Evolutionary conservation across 1,140 invertebrate species (phyloP), one percentile per base, ranked within the genome.

Genomic region (Argopecten irradians): DNA sequence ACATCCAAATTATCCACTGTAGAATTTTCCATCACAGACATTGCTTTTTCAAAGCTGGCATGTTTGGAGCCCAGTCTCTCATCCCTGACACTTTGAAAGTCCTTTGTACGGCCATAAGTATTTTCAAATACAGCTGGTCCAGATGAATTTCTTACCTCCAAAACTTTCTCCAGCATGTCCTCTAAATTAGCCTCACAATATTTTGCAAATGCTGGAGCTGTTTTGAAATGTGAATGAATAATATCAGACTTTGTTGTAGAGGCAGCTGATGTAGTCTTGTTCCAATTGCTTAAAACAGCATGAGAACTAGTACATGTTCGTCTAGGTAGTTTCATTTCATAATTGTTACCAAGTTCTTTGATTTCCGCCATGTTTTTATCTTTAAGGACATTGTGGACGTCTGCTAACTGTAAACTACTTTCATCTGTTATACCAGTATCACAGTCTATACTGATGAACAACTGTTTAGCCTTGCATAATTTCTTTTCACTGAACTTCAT

Each of bases 401-500:
- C 36, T 8, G 5, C 13, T 39, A 39, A 39, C 36, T 39, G 5
- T 71, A n/a, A n/a, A 71, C n/a, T 71, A 28, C 55, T 28, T 5
- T 71, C n/a, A 71, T 71, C 55, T 71, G 22, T 28, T 16, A 71
- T 71, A 71, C 55, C 55, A 3, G 55, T 71, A 71, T 71, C 55
- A n/a, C 8, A 71, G 5, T 71, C 55, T 71, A 71, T 3, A 71
- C 55, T 28, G 55, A 85, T 55, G 13, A 90, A 90, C 33, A 90
- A 28, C 28, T 43, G 85, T 41, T 87, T 86, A 22, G 82, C 90
- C 32, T 84, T 83, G 35, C 71, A 71, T 9, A 91, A 28, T 36
- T 41, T 86, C 39, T 86, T 33, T 84, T 88, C 86, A 41, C 19
- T 87, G 8, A 91, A 85, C n/a, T 28, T 84, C 14, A 91, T 19